Evolutionary conservation across 2,888 invertebrate genomes (phyloP).

Genomic region (Synanthedon andrenaeformis): DNA sequence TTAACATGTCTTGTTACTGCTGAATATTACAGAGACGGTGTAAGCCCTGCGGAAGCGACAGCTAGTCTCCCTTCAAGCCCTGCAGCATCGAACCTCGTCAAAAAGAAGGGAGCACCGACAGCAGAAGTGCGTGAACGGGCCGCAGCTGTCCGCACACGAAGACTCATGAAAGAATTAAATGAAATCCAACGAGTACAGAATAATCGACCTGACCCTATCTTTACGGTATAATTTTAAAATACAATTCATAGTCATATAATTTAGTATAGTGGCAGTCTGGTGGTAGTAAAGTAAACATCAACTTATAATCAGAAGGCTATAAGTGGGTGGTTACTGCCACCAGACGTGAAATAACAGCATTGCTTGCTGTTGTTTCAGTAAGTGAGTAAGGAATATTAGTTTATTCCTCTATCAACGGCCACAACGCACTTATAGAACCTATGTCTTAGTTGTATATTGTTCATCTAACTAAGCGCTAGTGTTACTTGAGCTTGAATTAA

Average conservation of each 20-base stretch:
- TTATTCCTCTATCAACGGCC: too few species aligned
- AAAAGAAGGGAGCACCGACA: conserved; percentile 52
- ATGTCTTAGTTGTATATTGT: too few species aligned
- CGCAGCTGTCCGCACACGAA: conserved; percentile 74
- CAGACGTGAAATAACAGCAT: too few species aligned
- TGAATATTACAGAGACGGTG: conserved; percentile 47
- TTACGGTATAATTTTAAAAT: conserved; percentile 67
- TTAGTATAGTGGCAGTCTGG: neutral
- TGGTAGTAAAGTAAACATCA: neutral
- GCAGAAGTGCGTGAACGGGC: conserved; percentile 57
- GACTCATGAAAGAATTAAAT: conserved; percentile 88
- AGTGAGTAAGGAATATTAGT: too few species aligned
- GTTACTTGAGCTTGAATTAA: too few species aligned
- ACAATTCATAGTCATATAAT: neutral
- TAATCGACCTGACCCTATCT: conserved; percentile 77
- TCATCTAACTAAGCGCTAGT: too few species aligned
- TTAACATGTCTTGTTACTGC: neutral
- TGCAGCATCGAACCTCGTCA: conserved; percentile 52
- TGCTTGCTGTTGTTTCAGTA: too few species aligned
- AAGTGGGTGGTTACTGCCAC: too few species aligned
- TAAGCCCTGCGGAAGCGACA: conserved; percentile 59
- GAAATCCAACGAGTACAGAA: conserved; percentile 82
- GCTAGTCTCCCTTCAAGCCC: conserved; percentile 63
- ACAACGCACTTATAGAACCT: too few species aligned
- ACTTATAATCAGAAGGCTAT: too few species aligned